These are phyloP conservation scores for Mastomys natalensis DNA, from an alignment of 2,113 vertebrate species.

Conservation along the genomic window DNA sequence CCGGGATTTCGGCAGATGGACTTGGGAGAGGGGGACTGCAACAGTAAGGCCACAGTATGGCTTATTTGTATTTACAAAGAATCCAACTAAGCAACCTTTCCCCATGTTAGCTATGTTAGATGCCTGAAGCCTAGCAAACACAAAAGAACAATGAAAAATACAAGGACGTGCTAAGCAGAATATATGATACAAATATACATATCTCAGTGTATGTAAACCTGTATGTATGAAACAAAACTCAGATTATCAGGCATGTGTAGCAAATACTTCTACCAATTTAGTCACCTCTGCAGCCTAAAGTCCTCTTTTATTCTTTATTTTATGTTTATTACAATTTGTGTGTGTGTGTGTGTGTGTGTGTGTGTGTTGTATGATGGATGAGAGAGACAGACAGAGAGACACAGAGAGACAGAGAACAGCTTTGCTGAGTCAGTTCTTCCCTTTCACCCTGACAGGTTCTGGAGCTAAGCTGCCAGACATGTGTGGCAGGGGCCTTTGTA, in stretches of 20 bases:
- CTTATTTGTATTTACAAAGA: neutral
- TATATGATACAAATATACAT: neutral
- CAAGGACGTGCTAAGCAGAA: neutral
- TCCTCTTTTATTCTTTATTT: neutral
- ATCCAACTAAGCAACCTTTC: neutral
- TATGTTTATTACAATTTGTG: neutral
- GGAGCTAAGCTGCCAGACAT: neutral
- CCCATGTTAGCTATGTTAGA: neutral
- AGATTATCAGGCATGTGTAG: neutral
- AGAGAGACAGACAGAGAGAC: no score
- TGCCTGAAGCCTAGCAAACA: neutral
- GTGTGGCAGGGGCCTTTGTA: neutral
- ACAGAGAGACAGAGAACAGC: no score
- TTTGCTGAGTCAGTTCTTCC: neutral
- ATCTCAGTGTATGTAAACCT: neutral
- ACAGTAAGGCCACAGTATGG: neutral
- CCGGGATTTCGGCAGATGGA: neutral
- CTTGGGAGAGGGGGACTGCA: neutral
- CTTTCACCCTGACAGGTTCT: neutral
- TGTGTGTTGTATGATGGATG: neutral
- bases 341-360: neutral
- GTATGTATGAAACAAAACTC: neutral
- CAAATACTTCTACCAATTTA: neutral
- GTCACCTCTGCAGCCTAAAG: neutral
- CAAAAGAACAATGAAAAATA: neutral